Evolutionary conservation across 1,140 invertebrate genomes (phyloP).

Genomic region (Drosophila bifasciata): DNA sequence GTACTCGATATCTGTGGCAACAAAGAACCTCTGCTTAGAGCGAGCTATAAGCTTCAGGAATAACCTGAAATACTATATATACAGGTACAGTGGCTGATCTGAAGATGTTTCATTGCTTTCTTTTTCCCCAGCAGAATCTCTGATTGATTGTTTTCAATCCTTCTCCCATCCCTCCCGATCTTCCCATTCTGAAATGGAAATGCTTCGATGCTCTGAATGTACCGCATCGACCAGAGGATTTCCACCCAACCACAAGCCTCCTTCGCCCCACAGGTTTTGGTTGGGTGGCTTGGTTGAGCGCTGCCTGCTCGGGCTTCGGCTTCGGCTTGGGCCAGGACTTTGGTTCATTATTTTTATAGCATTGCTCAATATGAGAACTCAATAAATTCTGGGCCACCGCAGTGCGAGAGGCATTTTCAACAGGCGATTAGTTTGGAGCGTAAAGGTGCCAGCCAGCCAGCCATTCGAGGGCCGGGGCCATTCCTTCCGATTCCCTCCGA

Average conservation of each 20-base stretch:
- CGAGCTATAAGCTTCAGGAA: too few species aligned
- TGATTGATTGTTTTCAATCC: too few species aligned
- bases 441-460: slow-evolving; percentile 44
- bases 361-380: slow-evolving; percentile 81
- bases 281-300: background rate
- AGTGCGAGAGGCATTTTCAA: slow-evolving; percentile 66
- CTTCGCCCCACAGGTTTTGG: background rate
- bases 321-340: slow-evolving; percentile 28
- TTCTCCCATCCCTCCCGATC: too few species aligned
- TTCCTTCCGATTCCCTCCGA: background rate
- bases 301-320: slow-evolving; percentile 1
- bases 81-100: too few species aligned
- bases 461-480: too few species aligned
- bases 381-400: slow-evolving; percentile 71
- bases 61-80: too few species aligned
- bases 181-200: background rate
- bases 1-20: background rate
- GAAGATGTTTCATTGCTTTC: too few species aligned
- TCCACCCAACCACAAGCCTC: background rate
- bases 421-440: slow-evolving; percentile 72
- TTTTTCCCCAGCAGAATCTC: too few species aligned
- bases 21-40: too few species aligned
- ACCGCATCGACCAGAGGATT: slow-evolving; percentile 4
- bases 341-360: slow-evolving; percentile 78
- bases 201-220: background rate